Percentiles rank a stretch among this genome's conserved stretches.
These are phyloP conservation scores for Psilopsiagon aymara DNA, from an alignment of 2,113 vertebrate species.

Conservation along the genomic window DNA sequence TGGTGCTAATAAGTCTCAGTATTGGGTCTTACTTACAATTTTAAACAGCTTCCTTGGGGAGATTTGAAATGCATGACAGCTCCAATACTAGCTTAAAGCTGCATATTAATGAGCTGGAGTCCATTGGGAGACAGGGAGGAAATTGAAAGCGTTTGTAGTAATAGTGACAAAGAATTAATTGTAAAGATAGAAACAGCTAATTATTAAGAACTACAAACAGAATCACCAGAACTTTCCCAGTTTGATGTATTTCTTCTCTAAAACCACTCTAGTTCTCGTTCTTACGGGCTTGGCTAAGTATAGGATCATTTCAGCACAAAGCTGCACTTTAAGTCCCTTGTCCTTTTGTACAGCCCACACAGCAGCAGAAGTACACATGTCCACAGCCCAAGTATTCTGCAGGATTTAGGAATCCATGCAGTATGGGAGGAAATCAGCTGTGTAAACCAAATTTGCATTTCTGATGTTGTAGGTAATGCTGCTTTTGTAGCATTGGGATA, in stretches of 20 bases:
- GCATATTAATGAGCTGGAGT: slow-evolving; percentile 42
- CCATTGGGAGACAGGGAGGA: not conserved
- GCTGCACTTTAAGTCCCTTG: not conserved
- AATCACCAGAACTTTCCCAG: not conserved
- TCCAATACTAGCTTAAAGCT: slow-evolving; percentile 10
- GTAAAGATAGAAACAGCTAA: slow-evolving; percentile 30
- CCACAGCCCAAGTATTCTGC: not conserved
- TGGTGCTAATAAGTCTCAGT: slow-evolving; percentile 44
- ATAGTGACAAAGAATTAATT: slow-evolving; percentile 40
- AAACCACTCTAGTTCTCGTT: not conserved
- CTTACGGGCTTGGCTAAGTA: not conserved
- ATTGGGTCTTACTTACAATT: slow-evolving; percentile 56
- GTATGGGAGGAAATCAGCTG: not conserved
- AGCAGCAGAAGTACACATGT: not conserved
- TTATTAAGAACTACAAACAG: not conserved
- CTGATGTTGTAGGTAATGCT: not conserved
- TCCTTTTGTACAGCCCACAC: not conserved
- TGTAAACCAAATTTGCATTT: not conserved
- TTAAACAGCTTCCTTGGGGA: slow-evolving; percentile 54
- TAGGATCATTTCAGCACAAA: not conserved
- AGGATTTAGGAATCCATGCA: not conserved
- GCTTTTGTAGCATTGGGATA: not conserved
- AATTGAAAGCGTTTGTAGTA: slow-evolving; percentile 36
- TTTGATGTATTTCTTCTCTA: not conserved
- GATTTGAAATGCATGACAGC: slow-evolving; percentile 53